Evolutionary conservation across 1,140 invertebrate genomes (phyloP), one percentile per base, ranked within the genome.

Genomic region (Camponotus vicinus): DNA sequence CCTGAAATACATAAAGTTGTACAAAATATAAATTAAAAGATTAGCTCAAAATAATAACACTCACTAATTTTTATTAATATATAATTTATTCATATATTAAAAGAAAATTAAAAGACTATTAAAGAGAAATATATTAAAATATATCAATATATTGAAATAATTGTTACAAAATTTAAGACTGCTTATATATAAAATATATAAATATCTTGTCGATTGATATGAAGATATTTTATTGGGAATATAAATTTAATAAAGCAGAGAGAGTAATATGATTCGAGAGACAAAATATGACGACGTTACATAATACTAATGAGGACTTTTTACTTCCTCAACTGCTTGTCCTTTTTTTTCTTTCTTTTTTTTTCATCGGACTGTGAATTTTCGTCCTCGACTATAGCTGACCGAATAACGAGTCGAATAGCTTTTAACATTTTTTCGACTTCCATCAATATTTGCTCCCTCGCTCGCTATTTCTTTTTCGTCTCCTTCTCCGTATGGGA

Each of bases 401-500:
- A 69, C 67, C 86, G 83, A 88, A 89, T 85, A 76, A 85, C 61
- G 61, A 79, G 37, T 70, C 76, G 67, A 49, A 84, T 77, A 79
- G 89, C 89, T 90, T 90, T 90, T 90, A 90, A 90, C 75, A 89
- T 90, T 90, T 89, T 89, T 89, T 90, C 79, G 73, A 89, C 88
- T 90, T 90, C 77, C 88, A 89, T 90, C 89, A 90, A 90, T 90
- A 90, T 90, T 90, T 90, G 79, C 75, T 87, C 75, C 77, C 34
- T 34, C 88, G 61, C 67, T 86, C 40, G 73, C 70, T 73, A 70
- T 76, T 67, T 42, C 86, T 70, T 34, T 49, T 37, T 45, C 59
- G 32, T 57, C 27, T 79, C 61, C 66, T 71, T 61, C 59, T 69
- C 45, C 21, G 55, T 64, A 66, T 86, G 73, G 85, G 78, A 86